These are phyloP conservation scores for Neelides sp. DNA, from an alignment of 1,140 invertebrate species.

Conservation along the genomic window DNA sequence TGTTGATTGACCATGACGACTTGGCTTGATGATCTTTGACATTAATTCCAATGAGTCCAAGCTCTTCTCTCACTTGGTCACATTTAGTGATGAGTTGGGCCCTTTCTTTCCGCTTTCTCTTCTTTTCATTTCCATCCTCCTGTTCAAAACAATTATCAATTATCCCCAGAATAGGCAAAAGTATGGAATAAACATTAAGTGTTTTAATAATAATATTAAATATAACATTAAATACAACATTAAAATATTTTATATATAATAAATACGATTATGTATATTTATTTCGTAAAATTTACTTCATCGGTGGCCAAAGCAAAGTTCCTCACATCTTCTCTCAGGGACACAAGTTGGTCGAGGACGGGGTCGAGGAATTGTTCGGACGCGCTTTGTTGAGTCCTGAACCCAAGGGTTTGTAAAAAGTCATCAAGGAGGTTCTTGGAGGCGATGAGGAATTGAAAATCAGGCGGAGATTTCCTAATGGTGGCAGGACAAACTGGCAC, in stretches of 20 bases:
- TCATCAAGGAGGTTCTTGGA: no score
- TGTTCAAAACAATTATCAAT: conserved; percentile 35
- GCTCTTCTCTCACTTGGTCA: conserved; percentile 52
- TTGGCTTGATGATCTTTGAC: conserved; percentile 44
- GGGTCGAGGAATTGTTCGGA: conserved; percentile 11
- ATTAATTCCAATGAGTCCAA: conserved; percentile 48
- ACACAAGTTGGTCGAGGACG: conserved; percentile 33
- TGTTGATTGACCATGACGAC: conserved; percentile 35
- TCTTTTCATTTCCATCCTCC: conserved; percentile 44
- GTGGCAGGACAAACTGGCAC: no score
- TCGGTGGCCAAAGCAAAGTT: conserved; percentile 27
- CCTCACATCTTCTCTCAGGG: conserved; percentile 33
- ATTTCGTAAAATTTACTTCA: conserved; percentile 2
- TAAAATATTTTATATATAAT: conserved; percentile 5
- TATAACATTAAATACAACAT: conserved; percentile 7
- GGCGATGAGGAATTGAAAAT: no score
- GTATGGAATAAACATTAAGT: no score
- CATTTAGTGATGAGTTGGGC: conserved; percentile 53
- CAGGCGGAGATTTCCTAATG: no score
- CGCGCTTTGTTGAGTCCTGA: no score
- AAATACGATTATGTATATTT: background rate
- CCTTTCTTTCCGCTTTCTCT: conserved; percentile 38
- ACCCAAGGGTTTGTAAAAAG: no score
- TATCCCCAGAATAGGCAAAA: conserved; percentile 11
- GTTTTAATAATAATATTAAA: conserved; percentile 10